Base-by-base conservation (phyloP, 2,888 invertebrate species). In the Frankliniella intonsa region DNA sequence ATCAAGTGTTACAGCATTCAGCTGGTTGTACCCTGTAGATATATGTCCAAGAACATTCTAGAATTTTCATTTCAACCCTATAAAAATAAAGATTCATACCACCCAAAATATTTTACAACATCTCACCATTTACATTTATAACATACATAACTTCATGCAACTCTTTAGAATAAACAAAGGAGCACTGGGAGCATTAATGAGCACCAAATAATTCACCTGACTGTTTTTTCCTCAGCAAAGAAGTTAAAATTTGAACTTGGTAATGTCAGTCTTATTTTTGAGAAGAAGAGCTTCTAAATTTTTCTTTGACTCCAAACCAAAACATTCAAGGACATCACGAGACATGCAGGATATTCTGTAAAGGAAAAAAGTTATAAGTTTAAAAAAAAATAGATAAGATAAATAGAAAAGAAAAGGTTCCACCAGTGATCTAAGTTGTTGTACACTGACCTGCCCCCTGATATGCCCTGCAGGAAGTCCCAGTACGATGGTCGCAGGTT, bases 401-500 rank as follows among this genome's bases (percentile, higher is more conserved):
- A 38, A 38, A 5, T 38, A 38, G 5, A 76, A 25, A 25, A 19
- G 14, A 12, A 76, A 76, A 22, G 1, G 8, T 76, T n/a, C 9
- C 12, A 25, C 25, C 11, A 76, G 10, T 76, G 62, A 10, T n/a
- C 11, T 19, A 7, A 55, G 3, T 17, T 55, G 51, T 69, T 17
- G 3, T 19, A 65, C 5, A 50, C 81, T 81, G 84, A 86, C 86
- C 85, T 84, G 87, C 91, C 92, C 80, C 93, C 94, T 0, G 95
- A 95, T 84, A 95, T 90, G 83, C 90, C 90, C 84, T 92, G 90
- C 79, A 96, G 89, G 87, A 96, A 96, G 86, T 93, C 94, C 91
- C 93, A 95, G 88, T 96, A 96, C 82, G 94, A 94, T n/a, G 92
- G 90, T 84, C 95, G 90, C 84, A 96, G 87, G 86, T 92, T 93